phyloP scores from a whole-genome alignment of 53 echinoderm and acorn worm genomes.

The Paracentrotus lividus region DNA sequence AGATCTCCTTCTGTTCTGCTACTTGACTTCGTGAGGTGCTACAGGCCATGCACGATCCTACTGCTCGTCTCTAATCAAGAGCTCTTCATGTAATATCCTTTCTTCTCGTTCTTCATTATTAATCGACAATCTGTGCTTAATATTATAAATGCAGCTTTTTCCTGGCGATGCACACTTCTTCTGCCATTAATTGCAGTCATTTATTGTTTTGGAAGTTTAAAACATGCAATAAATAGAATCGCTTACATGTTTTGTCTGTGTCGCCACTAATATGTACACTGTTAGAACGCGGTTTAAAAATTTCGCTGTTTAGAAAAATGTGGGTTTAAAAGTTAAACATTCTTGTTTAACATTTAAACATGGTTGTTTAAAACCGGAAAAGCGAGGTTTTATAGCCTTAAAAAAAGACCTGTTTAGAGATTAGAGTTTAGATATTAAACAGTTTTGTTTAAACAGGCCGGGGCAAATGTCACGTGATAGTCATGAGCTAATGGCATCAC shows the following conservation, averaged over 20 bases:
- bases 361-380: no score
- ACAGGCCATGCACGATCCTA: slow-evolving; percentile 49
- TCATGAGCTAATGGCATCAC: no score
- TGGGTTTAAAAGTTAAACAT: no score
- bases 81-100: background rate
- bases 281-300: no score
- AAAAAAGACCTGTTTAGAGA: no score
- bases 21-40: slow-evolving; percentile 21
- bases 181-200: background rate
- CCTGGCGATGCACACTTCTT: background rate
- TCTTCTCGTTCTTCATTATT: slow-evolving; percentile 38
- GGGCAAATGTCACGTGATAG: no score
- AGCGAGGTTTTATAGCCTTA: no score
- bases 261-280: no score
- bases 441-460: no score
- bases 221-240: background rate
- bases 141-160: background rate
- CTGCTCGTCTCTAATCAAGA: slow-evolving; percentile 17
- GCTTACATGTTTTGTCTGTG: background rate
- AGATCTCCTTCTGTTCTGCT: background rate
- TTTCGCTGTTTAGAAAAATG: no score
- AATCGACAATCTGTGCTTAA: slow-evolving; percentile 23
- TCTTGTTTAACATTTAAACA: no score
- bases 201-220: background rate
- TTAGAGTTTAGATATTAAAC: no score